phyloP scores from a whole-genome alignment of 2,888 invertebrate species.

The Drosophila pseudotakahashii region DNA sequence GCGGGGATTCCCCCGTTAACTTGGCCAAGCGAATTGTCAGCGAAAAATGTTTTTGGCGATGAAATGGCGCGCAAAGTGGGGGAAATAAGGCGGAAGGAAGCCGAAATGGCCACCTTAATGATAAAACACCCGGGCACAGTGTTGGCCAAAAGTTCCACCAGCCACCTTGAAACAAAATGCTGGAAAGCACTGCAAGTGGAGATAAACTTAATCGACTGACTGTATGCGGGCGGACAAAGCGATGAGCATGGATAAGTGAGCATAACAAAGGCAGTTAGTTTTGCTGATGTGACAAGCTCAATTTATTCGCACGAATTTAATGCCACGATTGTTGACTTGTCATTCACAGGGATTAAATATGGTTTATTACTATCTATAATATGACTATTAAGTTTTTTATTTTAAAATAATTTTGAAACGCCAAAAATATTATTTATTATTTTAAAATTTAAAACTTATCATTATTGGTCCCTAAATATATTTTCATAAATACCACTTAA shows the following conservation, averaged over 20 bases:
- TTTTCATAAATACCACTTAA: not conserved
- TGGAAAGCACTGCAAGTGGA: not conserved
- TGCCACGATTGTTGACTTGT: not conserved
- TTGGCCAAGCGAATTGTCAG: conserved; percentile 54
- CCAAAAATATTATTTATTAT: too few relatives aligned
- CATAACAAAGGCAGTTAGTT: conserved; percentile 36
- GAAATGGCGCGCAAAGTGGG: conserved; percentile 28
- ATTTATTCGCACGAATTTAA: conserved; percentile 32
- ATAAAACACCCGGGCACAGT: conserved; percentile 32
- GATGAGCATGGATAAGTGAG: conserved; percentile 32
- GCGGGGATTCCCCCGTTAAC: conserved; percentile 15
- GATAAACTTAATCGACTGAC: conserved; percentile 1
- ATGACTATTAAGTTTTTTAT: too few relatives aligned
- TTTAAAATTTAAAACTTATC: too few relatives aligned
- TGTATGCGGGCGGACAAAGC: conserved; percentile 7
- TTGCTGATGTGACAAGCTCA: conserved; percentile 37
- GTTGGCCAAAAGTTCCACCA: not conserved
- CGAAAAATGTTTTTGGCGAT: conserved; percentile 46
- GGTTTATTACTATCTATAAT: not conserved
- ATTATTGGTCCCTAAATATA: too few relatives aligned
- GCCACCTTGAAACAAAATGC: not conserved
- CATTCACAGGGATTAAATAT: conserved; percentile 2
- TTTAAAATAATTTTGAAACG: too few relatives aligned
- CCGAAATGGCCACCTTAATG: conserved; percentile 40
- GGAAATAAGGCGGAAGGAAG: conserved; percentile 14